Evolutionary conservation across 2,797 vertebrate species (phyloP).

Genomic region (Poecilia wingei): DNA sequence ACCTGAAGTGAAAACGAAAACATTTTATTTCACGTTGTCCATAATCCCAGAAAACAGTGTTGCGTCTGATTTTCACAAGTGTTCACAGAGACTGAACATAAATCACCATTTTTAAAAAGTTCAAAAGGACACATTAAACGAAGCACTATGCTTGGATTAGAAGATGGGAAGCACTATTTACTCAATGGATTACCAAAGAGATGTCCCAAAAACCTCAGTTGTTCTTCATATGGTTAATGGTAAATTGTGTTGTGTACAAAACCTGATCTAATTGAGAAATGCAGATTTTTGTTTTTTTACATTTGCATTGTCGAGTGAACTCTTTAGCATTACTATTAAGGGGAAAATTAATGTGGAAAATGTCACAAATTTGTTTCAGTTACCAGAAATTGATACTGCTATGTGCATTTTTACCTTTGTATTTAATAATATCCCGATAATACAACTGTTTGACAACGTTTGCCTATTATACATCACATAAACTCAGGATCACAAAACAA

Average conservation of each 20-base stretch:
- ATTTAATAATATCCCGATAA: constrained; percentile 24
- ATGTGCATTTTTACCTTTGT: constrained; percentile 23
- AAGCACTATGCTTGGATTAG: constrained; percentile 47
- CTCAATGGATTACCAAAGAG: constrained; percentile 40
- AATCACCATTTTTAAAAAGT: constrained; percentile 45
- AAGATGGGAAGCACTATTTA: constrained; percentile 50
- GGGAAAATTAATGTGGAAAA: constrained; percentile 7
- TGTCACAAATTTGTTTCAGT: constrained; percentile 9
- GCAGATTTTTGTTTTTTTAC: constrained; percentile 23
- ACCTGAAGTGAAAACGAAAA: constrained; percentile 53
- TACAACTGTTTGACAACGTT: constrained; percentile 38
- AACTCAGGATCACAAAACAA: constrained; percentile 31
- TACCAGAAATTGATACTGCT: constrained; percentile 4
- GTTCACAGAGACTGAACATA: constrained; percentile 52
- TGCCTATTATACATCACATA: constrained; percentile 40
- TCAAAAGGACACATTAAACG: constrained; percentile 68
- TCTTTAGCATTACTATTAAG: constrained; percentile 20
- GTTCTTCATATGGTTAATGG: constrained; percentile 16
- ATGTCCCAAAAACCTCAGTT: constrained; percentile 30
- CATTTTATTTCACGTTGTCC: constrained; percentile 69
- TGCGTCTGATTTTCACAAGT: constrained; percentile 50
- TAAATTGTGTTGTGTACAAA: constrained; percentile 35
- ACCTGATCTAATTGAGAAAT: constrained; percentile 30
- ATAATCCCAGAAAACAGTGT: constrained; percentile 48
- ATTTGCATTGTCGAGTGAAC: constrained; percentile 44